Evolutionary conservation across 2,797 vertebrate genomes (phyloP), one percentile per base, ranked within the genome.

Genomic region (Argentina silus): DNA sequence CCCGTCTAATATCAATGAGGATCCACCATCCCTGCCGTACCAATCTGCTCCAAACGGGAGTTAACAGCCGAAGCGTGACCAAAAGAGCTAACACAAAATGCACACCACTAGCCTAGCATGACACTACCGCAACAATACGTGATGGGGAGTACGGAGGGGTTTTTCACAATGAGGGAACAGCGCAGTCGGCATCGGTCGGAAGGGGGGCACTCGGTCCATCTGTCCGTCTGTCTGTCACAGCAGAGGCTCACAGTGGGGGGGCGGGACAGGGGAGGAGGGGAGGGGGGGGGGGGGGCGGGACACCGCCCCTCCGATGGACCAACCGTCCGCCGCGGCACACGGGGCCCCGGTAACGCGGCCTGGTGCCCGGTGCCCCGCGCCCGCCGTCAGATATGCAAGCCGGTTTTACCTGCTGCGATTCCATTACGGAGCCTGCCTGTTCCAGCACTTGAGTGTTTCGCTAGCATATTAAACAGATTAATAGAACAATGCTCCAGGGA

Each of bases 391-490:
- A 91, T 90, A 87, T 86, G 84, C 90, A 83, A 88, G 86, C 85
- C 91, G 69, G 79, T 70, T 74, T 88, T 93, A 93, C 93, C 91
- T 87, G 77, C 85, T 90, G 93, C 87, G 91, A 87, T 93, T 93
- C 94, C 90, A 94, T 92, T 92, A 94, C 94, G 86, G 89, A 67
- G 83, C 45, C 91, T 92, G 90, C 90, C 92, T 90, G 75, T 91
- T 91, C 85, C 90, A 70, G 90, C 88, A 86, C 92, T 90, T 81
- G 45, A 91, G 86, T 91, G 88, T 90, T 93, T 94, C 94, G 92
- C 93, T 82, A 93, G 95, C 93, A 93, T 94, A 95, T 96, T 95
- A 96, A 97, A 94, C 93, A 95, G 93, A 96, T 95, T 95, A 94
- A 96, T 93, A 93, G 93, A 88, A 95, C 91, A 86, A 94, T 94